Percentiles rank a stretch among this genome's conserved stretches.
Conservation (phyloP, 2,888 invertebrate genomes). For the Salticus scenicus region DNA sequence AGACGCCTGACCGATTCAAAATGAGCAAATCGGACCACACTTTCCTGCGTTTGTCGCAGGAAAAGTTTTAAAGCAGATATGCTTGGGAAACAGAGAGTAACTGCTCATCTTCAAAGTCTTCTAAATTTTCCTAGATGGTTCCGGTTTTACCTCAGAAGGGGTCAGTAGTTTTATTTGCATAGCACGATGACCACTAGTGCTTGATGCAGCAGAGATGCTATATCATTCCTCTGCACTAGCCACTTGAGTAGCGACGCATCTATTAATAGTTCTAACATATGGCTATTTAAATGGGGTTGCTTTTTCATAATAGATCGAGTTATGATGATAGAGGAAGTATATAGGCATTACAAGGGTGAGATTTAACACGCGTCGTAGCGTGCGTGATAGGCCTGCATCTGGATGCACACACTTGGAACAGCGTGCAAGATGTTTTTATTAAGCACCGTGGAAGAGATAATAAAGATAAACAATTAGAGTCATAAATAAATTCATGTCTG, state of each 20-base stretch:
- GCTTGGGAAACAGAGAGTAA: conserved; percentile 4
- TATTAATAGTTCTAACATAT: not conserved
- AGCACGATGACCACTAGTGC: conserved; percentile 20
- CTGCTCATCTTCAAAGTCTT: not conserved
- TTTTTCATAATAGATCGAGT: not conserved
- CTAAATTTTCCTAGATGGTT: not conserved
- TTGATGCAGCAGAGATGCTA: not conserved
- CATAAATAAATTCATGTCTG: not conserved
- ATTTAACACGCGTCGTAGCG: not conserved
- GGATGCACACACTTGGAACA: not conserved
- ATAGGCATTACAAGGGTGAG: not conserved
- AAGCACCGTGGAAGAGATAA: not conserved
- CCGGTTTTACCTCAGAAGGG: conserved; percentile 16
- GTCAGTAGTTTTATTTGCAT: conserved; percentile 29
- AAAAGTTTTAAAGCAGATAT: not conserved
- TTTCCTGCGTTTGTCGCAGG: not conserved
- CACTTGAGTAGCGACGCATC: not conserved
- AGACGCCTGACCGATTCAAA: not conserved
- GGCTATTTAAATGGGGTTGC: not conserved
- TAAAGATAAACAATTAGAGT: not conserved
- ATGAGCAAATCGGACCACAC: not conserved
- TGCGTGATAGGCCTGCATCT: not conserved
- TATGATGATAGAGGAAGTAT: not conserved
- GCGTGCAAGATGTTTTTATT: not conserved
- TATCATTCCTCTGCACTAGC: not conserved